Conservation (phyloP, 2,113 vertebrate species). For the Psittacula cyanocephala region DNA sequence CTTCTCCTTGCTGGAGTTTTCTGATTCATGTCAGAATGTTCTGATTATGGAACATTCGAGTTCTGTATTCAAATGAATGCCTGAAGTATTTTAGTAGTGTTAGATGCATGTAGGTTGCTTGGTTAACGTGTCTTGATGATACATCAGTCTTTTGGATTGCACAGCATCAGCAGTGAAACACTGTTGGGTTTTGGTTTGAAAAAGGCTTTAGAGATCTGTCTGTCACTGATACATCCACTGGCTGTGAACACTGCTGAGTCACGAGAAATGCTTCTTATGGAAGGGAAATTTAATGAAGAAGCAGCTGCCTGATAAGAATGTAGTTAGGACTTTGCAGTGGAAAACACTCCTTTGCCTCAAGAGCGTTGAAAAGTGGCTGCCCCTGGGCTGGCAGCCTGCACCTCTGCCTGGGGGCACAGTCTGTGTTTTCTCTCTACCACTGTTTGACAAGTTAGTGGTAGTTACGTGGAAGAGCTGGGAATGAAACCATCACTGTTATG, state of each 20-base stretch:
- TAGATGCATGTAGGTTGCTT: background rate
- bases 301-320: background rate
- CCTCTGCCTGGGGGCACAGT: background rate
- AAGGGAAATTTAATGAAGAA: background rate
- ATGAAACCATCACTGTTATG: background rate
- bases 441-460: slow-evolving; percentile 18
- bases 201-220: background rate
- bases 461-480: slow-evolving; percentile 6
- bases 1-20: background rate
- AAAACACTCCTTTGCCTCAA: background rate
- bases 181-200: rapidly evolving
- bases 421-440: background rate
- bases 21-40: background rate
- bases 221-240: rapidly evolving
- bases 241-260: background rate
- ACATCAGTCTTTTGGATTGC: background rate
- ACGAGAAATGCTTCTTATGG: background rate
- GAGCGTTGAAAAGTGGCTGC: background rate
- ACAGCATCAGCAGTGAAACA: background rate
- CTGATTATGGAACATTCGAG: background rate
- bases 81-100: background rate
- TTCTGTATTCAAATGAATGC: background rate
- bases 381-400: background rate
- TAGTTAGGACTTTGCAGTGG: background rate
- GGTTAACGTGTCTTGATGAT: background rate